Evolutionary conservation across 2,113 vertebrate genomes (phyloP).

Genomic region (Hippocampus guttulatus): DNA sequence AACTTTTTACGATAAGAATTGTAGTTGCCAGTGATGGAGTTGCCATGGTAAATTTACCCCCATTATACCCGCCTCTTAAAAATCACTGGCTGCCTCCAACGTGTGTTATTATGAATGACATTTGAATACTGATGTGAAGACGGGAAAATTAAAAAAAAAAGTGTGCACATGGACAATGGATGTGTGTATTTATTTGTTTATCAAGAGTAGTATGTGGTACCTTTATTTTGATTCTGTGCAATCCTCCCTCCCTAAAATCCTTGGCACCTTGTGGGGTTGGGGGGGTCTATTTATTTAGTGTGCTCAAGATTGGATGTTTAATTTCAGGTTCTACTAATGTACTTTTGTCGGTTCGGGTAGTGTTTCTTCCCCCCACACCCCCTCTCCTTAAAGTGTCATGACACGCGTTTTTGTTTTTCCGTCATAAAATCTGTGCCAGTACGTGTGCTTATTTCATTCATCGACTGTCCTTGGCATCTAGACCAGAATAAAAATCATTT

Average conservation of each 20-base stretch:
- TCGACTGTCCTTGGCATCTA: conserved; percentile 56
- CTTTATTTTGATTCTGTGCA: conserved; percentile 70
- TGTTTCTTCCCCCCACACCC: conserved; percentile 23
- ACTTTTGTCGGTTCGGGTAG: conserved; percentile 41
- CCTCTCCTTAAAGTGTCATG: conserved; percentile 38
- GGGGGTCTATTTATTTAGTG: conserved; percentile 74
- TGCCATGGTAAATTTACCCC: conserved; percentile 20
- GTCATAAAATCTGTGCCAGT: conserved; percentile 8
- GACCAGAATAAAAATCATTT: conserved; percentile 75
- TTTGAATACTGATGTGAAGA: conserved; percentile 46
- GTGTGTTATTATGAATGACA: conserved; percentile 32
- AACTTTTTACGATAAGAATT: conserved; percentile 21
- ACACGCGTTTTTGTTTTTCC: background rate
- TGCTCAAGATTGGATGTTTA: conserved; percentile 65
- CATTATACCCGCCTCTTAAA: conserved; percentile 21
- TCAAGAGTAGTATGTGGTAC: conserved; percentile 50
- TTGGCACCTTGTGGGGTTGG: conserved; percentile 10
- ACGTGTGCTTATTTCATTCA: conserved; percentile 44
- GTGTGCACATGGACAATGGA: conserved; percentile 37
- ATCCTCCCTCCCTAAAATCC: conserved; percentile 54
- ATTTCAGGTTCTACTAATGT: conserved; percentile 58
- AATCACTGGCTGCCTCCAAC: conserved; percentile 48
- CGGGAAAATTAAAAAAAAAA: conserved; percentile 20
- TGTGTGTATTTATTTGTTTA: conserved; percentile 63
- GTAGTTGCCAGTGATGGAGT: conserved; percentile 25